Percentiles rank a stretch among this genome's conserved stretches.
These are phyloP conservation scores for Slavum lentiscoides DNA, from an alignment of 2,888 invertebrate genomes.

Conservation along the genomic window DNA sequence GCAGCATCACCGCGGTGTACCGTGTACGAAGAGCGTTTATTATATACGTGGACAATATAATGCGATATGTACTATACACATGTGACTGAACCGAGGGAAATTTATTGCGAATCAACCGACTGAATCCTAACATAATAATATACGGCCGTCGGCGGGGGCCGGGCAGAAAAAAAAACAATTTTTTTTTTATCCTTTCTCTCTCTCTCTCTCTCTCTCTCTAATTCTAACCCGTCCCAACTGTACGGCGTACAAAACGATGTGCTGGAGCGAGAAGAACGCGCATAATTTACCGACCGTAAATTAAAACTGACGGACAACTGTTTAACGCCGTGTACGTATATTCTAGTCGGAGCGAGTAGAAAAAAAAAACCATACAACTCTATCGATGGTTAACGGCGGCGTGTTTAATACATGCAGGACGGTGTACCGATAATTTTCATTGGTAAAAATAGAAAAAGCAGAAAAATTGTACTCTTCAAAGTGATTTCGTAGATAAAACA, in stretches of 20 bases:
- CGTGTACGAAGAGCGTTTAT: not conserved
- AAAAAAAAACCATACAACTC: not conserved
- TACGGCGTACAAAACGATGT: too few relatives aligned
- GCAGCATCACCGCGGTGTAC: not conserved
- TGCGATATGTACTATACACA: not conserved
- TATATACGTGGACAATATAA: too few relatives aligned
- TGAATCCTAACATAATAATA: slow-evolving; percentile 10
- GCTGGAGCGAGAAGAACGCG: not conserved
- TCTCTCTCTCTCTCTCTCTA: not conserved
- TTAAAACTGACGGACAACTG: slow-evolving; percentile 7
- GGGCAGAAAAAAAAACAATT: not conserved
- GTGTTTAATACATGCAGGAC: not conserved
- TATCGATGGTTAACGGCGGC: not conserved
- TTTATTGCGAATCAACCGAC: slow-evolving; percentile 21
- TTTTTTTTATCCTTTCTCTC: not conserved
- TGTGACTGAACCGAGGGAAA: slow-evolving; percentile 13
- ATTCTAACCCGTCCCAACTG: too few relatives aligned
- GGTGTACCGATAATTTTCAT: not conserved
- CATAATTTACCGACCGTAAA: not conserved
- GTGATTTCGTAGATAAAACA: too few relatives aligned
- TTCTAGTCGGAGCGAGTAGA: not conserved
- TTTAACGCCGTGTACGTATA: not conserved
- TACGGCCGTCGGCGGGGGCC: not conserved
- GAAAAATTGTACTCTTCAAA: too few relatives aligned
- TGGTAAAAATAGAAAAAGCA: not conserved